A percentile compares a stretch with the other conserved stretches of the same genome.
These are phyloP conservation scores for Cyanoramphus novaezelandiae DNA, from an alignment of 2,113 vertebrate genomes.

Conservation along the genomic window DNA sequence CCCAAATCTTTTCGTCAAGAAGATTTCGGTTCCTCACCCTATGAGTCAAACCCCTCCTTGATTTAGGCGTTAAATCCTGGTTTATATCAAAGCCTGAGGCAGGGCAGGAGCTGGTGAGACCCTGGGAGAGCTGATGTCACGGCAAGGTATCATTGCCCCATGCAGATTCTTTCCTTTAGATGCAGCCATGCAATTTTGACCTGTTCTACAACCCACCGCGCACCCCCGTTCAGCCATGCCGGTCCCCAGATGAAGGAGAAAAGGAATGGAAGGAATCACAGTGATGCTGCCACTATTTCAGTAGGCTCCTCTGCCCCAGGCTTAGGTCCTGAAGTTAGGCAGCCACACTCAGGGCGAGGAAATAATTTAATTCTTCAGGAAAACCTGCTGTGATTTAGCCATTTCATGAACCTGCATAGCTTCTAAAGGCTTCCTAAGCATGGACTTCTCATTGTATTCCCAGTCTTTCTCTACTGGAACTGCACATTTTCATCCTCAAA, in stretches of 20 bases:
- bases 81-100: neutral
- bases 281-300: neutral
- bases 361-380: constrained; percentile 40
- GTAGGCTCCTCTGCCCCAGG: neutral
- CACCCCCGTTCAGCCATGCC: neutral
- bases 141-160: neutral
- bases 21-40: neutral
- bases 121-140: neutral
- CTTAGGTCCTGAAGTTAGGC: constrained; percentile 1
- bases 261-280: neutral
- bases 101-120: neutral
- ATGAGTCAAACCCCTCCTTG: neutral
- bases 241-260: neutral
- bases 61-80: neutral
- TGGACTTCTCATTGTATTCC: constrained; percentile 7
- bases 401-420: constrained; percentile 38
- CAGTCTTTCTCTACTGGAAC: neutral
- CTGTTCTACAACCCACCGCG: neutral
- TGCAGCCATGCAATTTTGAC: neutral
- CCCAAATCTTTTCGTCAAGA: neutral
- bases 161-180: neutral
- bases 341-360: neutral
- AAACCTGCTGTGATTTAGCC: constrained; percentile 61
- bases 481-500: neutral
- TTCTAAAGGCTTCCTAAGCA: neutral